These are phyloP conservation scores for Platypus cylindrus DNA, from an alignment of 2,888 invertebrate species.

Conservation along the genomic window DNA sequence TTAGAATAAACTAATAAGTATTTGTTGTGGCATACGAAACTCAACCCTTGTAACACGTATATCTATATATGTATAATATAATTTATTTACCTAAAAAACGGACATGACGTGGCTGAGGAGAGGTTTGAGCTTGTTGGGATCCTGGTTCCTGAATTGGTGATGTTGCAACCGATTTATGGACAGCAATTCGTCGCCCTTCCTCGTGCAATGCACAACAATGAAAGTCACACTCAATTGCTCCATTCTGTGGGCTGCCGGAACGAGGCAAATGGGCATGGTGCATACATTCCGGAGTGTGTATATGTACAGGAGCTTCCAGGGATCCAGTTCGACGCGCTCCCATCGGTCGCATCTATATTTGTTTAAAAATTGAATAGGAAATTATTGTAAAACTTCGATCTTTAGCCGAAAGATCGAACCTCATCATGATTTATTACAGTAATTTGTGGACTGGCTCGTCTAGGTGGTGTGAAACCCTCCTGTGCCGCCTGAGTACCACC, in stretches of 20 bases:
- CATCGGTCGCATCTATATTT: constrained; percentile 13
- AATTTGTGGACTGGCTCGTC: constrained; percentile 63
- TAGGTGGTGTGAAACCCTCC: constrained; percentile 13
- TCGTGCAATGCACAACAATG: constrained; percentile 92
- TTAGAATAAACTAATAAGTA: no score
- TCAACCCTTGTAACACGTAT: no score
- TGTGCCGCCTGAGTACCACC: constrained; percentile 13
- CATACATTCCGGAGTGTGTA: constrained; percentile 73
- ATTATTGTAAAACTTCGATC: no score
- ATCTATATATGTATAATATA: no score
- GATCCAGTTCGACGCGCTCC: constrained; percentile 30
- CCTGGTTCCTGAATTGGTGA: constrained; percentile 66
- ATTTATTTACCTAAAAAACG: constrained; percentile 51
- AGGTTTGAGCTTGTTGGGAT: constrained; percentile 24
- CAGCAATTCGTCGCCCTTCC: constrained; percentile 81
- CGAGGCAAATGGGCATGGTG: constrained; percentile 54
- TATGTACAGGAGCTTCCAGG: constrained; percentile 62
- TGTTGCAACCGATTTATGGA: constrained; percentile 84
- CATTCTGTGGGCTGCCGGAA: constrained; percentile 50
- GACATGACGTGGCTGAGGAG: constrained; percentile 54
- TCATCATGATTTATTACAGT: constrained; percentile 91
- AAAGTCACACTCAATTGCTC: constrained; percentile 75
- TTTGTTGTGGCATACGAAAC: no score
- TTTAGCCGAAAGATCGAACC: no score
- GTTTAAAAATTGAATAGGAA: no score